Evolutionary conservation across 2,797 vertebrate genomes (phyloP).

Genomic region (Anguilla anguilla): DNA sequence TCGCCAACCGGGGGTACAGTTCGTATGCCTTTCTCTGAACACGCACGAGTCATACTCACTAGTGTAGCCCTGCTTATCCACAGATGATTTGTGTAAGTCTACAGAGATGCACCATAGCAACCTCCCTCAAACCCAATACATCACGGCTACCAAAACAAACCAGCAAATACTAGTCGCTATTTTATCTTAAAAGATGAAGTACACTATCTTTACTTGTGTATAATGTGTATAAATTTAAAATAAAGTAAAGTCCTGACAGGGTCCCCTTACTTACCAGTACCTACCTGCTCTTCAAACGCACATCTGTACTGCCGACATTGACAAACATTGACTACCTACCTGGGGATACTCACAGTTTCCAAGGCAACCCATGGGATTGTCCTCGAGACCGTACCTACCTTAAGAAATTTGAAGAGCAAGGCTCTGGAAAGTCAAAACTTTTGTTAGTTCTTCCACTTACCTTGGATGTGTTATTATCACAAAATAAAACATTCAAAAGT

Average conservation of each 20-base stretch:
- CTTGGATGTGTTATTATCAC: slow-evolving; percentile 71
- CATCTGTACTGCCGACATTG: slow-evolving; percentile 28
- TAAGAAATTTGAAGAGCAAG: slow-evolving; percentile 47
- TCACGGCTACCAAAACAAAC: not conserved
- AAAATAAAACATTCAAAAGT: slow-evolving; percentile 77
- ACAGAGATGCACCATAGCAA: not conserved
- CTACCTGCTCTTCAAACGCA: slow-evolving; percentile 39
- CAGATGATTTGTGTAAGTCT: not conserved
- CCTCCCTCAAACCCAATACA: not conserved
- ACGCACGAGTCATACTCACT: not conserved
- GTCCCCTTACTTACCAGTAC: slow-evolving; percentile 41
- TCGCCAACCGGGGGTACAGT: not conserved
- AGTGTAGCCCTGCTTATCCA: not conserved
- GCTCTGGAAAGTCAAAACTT: slow-evolving; percentile 71
- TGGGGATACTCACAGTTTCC: slow-evolving; percentile 39
- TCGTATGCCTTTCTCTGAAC: not conserved
- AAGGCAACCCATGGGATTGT: not conserved
- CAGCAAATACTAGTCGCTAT: not conserved
- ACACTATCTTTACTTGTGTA: not conserved
- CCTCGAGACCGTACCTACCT: slow-evolving; percentile 74
- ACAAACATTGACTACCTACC: slow-evolving; percentile 48
- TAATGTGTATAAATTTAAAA: not conserved
- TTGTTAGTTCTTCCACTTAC: slow-evolving; percentile 75
- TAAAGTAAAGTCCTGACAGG: slow-evolving; percentile 17
- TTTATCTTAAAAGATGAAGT: not conserved